Evolutionary conservation across 2,888 invertebrate species (phyloP), one percentile per base, ranked within the genome.

Genomic region (Ochropleura leucogaster): DNA sequence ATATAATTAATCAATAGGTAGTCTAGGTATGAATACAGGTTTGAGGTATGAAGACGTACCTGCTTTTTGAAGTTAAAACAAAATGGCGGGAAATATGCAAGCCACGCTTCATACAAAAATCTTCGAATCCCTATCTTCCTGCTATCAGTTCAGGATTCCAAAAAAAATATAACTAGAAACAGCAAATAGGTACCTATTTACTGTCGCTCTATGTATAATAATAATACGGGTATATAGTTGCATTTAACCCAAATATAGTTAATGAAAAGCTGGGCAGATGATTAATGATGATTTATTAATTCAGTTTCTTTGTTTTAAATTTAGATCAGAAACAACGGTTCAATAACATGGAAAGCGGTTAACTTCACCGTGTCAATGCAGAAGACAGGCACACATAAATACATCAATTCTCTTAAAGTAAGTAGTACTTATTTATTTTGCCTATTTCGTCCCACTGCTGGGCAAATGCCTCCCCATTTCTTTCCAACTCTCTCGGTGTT

Each of bases 251-350:
- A 12, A 55, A 30, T 30, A 20, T 20, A 57, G 57, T 57, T 57
- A 1, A 6, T 6, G 14, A 30, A 57, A 57, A 7, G 30, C 30
- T 30, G 14, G 6, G 6, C 20, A 55, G 53, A 53, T 9, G 20
- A 55, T 20, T 2, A 12, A 55, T 20, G 12, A 20, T 57, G n/a
- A 1, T 55, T 20, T 30, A 6, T n/a, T 51, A 18, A 20, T 49
- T 64, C 53, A 64, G 30, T 72, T 53, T 18, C 30, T 55, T n/a
- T 57, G 3, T 74, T 1, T 44, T 12, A 1, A 30, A 51, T 74
- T 7, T 18, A 75, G 74, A 53, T 75, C 42, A 47, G 9, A 0
- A 75, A 75, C 18, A 47, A 60, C 20, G 74, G 77, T 14, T 60
- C 12, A 0, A 75, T 76, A 30, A 53, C 40, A 42, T 75, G 74